Evolutionary conservation across 64 coral and sea anemone genomes (phyloP), one percentile per base, ranked within the genome.

Genomic region (Acropora yongei): DNA sequence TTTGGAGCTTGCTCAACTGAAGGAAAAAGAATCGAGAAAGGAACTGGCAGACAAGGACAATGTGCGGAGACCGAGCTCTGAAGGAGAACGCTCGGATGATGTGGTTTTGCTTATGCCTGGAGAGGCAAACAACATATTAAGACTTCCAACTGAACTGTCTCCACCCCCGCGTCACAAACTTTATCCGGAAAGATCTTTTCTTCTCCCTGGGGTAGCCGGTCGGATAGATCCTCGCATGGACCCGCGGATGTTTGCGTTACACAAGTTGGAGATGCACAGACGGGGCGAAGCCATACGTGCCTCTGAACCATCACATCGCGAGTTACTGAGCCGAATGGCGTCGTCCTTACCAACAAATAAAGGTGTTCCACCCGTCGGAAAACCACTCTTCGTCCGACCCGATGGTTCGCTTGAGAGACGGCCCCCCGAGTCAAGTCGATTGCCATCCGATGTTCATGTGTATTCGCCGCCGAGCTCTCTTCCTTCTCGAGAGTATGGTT

Each of bases 241-340:
- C 18, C 87, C 90, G 11, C 87, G 92, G 17, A 89, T 82, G 57
- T 67, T 89, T 2, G 84, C 95, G 12, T 13, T 97, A 2, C 88
- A 97, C 5, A 92, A 97, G 81, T 57, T 97, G 11, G 87, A 94
- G 78, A 90, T 94, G 79, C 92, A 97, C 41, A 79, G 95, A 18
- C 78, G 95, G 11, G 76, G 91, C 11, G 95, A 97, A 78, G 77
- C 78, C 6, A 44, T 96, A 8, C 76, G 95, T 49, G 91, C 41
- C 16, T 82, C 74, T 8, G 95, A 96, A 55, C 72, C 86, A 42
- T 96, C 95, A 1, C 95, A 97, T 48, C 82, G 95, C 13, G 95
- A 97, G 49, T 77, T 97, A 6, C 88, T 97, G 9, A 92, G 95
- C 51, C 79, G 95, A 57, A 97, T 97, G 77, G 95, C 95, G 17